phyloP scores from a whole-genome alignment of 2,888 invertebrate species.

The Cloeon dipterum region DNA sequence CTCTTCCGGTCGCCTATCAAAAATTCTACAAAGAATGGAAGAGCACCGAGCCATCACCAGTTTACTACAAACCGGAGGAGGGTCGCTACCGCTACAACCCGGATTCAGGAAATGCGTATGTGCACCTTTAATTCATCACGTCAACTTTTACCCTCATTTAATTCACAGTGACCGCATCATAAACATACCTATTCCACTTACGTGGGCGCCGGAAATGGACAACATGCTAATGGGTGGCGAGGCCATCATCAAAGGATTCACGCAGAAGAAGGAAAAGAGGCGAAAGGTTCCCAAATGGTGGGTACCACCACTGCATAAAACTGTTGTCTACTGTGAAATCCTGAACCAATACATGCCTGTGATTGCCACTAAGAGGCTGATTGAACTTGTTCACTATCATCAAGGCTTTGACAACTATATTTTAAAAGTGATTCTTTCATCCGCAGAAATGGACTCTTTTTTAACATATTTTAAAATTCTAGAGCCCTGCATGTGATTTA shows the following conservation, averaged over 20 bases:
- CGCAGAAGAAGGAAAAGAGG: slow-evolving; percentile 30
- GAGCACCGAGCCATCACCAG: slow-evolving; percentile 28
- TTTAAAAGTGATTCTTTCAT: slow-evolving; percentile 44
- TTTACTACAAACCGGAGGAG: slow-evolving; percentile 47
- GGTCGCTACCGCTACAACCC: slow-evolving; percentile 51
- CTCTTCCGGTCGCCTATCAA: slow-evolving; percentile 53
- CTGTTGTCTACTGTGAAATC: slow-evolving; percentile 76
- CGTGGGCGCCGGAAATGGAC: slow-evolving; percentile 55
- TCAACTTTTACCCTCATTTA: slow-evolving; percentile 4
- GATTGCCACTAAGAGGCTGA: slow-evolving; percentile 60
- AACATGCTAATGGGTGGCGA: slow-evolving; percentile 94
- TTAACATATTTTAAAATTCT: slow-evolving; percentile 10
- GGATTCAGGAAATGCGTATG: slow-evolving; percentile 43
- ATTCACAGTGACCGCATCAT: slow-evolving; percentile 35
- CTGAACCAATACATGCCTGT: slow-evolving; percentile 64
- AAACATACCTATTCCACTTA: slow-evolving; percentile 50
- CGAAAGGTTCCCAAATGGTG: slow-evolving; percentile 65
- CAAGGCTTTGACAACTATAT: slow-evolving; percentile 91
- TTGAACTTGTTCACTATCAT: slow-evolving; percentile 64
- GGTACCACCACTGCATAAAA: slow-evolving; percentile 57
- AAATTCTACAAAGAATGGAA: slow-evolving; percentile 79
- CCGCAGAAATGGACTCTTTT: background rate
- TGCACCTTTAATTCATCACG: background rate
- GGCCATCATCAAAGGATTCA: slow-evolving; percentile 71
- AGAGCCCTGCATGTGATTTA: slow-evolving; percentile 77